Percentiles rank a stretch among this genome's conserved stretches.
Conservation (phyloP, 1,140 invertebrate genomes). For the Cyphomyrmex costatus region DNA sequence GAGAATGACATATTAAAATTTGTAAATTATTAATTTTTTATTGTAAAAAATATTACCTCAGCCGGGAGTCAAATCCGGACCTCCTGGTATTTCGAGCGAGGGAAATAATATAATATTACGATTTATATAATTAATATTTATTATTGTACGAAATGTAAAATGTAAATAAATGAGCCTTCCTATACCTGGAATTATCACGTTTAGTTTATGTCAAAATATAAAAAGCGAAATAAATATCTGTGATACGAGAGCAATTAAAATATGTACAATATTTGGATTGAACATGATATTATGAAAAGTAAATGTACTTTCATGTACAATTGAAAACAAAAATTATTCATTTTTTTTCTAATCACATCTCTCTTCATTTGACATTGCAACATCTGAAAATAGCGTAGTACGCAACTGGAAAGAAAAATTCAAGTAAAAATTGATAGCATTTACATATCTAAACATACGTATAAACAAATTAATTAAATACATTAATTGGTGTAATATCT, state of each 20-base stretch:
- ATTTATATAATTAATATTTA: neutral
- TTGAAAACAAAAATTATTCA: slow-evolving; percentile 1
- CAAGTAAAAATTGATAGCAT: neutral
- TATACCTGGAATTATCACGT: neutral
- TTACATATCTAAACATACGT: neutral
- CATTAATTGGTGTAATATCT: too few relatives aligned
- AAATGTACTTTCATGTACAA: neutral
- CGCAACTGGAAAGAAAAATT: slow-evolving; percentile 48
- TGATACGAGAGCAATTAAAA: neutral
- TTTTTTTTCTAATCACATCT: neutral
- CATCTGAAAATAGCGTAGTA: slow-evolving; percentile 39
- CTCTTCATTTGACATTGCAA: neutral
- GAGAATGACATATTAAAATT: too few relatives aligned
- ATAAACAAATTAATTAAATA: too few relatives aligned
- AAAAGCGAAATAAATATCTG: slow-evolving; percentile 4
- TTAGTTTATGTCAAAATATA: slow-evolving; percentile 30
- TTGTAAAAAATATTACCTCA: too few relatives aligned
- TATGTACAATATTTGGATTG: slow-evolving; percentile 15
- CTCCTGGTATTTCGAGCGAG: too few relatives aligned
- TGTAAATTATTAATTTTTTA: too few relatives aligned
- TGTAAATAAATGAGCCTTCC: neutral
- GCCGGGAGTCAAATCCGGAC: too few relatives aligned
- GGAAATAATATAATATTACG: too few relatives aligned
- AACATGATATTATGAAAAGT: neutral
- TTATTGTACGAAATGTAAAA: neutral